Evolutionary conservation across 2,113 vertebrate genomes (phyloP).

Genomic region (Indri indri): DNA sequence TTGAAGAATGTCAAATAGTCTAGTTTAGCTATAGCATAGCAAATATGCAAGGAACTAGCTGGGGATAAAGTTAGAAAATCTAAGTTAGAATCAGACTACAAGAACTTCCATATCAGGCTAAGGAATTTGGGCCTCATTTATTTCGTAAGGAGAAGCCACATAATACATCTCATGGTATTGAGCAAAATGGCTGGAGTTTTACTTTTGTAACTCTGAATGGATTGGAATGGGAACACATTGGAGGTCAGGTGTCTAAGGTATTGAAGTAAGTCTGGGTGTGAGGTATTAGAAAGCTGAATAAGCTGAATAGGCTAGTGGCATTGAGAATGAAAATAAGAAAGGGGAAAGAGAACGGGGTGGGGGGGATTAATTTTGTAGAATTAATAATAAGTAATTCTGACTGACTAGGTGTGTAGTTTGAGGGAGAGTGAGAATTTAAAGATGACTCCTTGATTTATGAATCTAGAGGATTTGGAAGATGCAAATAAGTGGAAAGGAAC

Average conservation of each 20-base stretch:
- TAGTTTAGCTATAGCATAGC: background rate
- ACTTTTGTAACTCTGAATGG: background rate
- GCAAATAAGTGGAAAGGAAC: background rate
- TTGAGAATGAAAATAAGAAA: background rate
- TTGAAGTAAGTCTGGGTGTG: background rate
- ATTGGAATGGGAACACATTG: background rate
- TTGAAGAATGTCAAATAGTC: background rate
- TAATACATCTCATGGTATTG: background rate
- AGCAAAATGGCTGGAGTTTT: background rate
- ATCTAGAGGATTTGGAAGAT: background rate
- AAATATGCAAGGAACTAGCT: background rate
- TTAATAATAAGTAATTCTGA: background rate
- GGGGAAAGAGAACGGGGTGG: background rate
- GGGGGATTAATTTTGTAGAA: background rate
- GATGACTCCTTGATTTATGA: background rate
- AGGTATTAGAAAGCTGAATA: background rate
- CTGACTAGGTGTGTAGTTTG: background rate
- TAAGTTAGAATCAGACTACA: background rate
- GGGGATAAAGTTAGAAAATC: conserved; percentile 1
- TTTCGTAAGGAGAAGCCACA: background rate
- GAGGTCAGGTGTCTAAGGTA: background rate
- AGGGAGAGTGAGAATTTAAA: background rate
- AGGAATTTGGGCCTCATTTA: background rate
- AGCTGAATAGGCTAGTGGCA: background rate
- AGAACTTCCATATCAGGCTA: background rate